phyloP scores from a whole-genome alignment of 2,888 invertebrate species.

The Tubiluchus corallicola region DNA sequence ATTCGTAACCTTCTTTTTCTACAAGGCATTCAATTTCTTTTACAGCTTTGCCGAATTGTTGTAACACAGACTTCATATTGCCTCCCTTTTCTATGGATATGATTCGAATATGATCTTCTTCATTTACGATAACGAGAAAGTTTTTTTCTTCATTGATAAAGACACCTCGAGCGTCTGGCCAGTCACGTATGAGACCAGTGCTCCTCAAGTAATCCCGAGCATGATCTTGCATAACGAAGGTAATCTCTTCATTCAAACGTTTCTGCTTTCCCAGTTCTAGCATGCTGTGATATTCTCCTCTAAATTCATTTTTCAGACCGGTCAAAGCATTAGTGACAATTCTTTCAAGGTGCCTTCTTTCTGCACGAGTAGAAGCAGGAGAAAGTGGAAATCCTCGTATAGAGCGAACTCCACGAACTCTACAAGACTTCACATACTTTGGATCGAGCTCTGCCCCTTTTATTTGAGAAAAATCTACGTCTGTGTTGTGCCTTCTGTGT shows the following conservation, averaged over 20 bases:
- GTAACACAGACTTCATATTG: slow-evolving; percentile 21
- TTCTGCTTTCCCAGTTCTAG: too few species aligned
- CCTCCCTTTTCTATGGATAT: slow-evolving; percentile 16
- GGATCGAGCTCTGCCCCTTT: slow-evolving; percentile 11
- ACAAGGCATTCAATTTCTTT: too few species aligned
- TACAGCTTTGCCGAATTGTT: slow-evolving; percentile 18
- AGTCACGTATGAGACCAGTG: too few species aligned
- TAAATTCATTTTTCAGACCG: too few species aligned
- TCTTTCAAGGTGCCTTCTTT: slow-evolving; percentile 16
- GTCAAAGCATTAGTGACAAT: slow-evolving; percentile 14
- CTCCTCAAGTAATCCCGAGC: too few species aligned
- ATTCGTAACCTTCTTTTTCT: slow-evolving; percentile 12
- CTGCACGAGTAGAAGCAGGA: slow-evolving; percentile 16
- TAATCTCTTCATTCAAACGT: too few species aligned
- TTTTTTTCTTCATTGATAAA: slow-evolving; percentile 10
- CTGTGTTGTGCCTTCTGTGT: slow-evolving; percentile 14
- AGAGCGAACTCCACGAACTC: slow-evolving; percentile 22
- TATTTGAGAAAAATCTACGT: slow-evolving; percentile 14
- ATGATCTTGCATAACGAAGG: too few species aligned
- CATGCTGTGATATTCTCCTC: too few species aligned
- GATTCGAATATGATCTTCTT: slow-evolving; percentile 13
- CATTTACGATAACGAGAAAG: slow-evolving; percentile 13
- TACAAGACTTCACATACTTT: slow-evolving; percentile 19
- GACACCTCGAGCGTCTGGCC: slow-evolving; percentile 13
- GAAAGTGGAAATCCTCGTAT: slow-evolving; percentile 22